Evolutionary conservation across 2,888 invertebrate genomes (phyloP).

Genomic region (Mesoligia furuncula): DNA sequence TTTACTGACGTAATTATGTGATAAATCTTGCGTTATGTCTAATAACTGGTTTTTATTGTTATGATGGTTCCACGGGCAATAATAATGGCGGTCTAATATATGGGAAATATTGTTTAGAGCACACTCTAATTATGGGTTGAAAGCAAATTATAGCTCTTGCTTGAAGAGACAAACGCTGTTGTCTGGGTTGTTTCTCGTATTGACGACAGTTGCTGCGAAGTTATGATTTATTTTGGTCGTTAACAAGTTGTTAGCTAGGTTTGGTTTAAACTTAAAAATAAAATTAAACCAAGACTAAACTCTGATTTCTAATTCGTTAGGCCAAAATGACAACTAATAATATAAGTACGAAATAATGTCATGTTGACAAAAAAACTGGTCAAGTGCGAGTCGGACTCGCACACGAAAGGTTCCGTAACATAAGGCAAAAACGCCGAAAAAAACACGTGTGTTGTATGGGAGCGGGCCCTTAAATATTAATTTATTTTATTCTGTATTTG

Average conservation of each 20-base stretch:
- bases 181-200: conserved; percentile 24
- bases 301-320: neutral
- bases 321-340: neutral
- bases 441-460: no score
- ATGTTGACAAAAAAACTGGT: neutral
- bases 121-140: conserved; percentile 26
- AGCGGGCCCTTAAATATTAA: no score
- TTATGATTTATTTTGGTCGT: conserved; percentile 7
- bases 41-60: conserved; percentile 20
- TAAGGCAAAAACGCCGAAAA: no score
- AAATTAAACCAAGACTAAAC: neutral
- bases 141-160: conserved; percentile 18
- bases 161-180: neutral
- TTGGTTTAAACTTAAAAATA: neutral
- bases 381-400: no score
- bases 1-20: conserved; percentile 6
- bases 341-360: neutral
- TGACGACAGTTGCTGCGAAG: neutral
- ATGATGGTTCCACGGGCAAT: conserved; percentile 1
- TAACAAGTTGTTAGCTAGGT: neutral
- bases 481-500: no score
- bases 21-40: conserved; percentile 1
- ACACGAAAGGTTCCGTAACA: no score
- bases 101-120: conserved; percentile 31
- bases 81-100: conserved; percentile 23